phyloP scores from a whole-genome alignment of 2,888 invertebrate species.

The Thysanoteuthis rhombus region DNA sequence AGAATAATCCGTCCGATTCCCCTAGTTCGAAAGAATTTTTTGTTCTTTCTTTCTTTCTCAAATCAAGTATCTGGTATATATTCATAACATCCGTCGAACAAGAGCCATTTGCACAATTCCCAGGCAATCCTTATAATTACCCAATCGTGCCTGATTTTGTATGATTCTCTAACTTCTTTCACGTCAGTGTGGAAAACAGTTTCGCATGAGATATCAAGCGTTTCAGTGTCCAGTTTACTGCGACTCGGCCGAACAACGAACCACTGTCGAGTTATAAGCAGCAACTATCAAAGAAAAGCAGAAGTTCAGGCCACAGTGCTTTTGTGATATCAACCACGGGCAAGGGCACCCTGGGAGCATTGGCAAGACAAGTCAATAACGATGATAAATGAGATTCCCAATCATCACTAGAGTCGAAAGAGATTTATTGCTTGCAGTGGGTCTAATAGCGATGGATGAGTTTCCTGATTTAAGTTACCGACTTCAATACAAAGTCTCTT shows the following conservation, averaged over 20 bases:
- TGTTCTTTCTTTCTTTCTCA: no score
- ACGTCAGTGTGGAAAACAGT: background rate
- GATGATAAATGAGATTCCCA: background rate
- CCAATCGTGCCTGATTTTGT: background rate
- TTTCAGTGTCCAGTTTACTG: background rate
- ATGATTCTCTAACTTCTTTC: background rate
- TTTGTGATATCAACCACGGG: background rate
- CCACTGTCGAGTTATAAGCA: no score
- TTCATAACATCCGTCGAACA: background rate
- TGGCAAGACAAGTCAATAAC: background rate
- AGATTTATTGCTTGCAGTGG: background rate
- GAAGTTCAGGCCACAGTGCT: background rate
- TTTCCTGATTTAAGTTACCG: background rate
- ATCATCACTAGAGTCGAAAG: background rate
- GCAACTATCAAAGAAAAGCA: no score
- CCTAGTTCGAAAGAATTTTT: no score
- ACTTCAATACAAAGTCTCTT: background rate
- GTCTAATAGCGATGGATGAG: background rate
- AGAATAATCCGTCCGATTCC: no score
- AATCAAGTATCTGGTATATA: no score
- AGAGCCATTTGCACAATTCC: background rate
- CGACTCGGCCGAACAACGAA: no score
- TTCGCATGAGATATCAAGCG: background rate
- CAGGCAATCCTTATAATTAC: background rate
- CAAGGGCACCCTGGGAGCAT: background rate